Evolutionary conservation across 2,888 invertebrate species (phyloP).

Genomic region (Drosophila gaucha): DNA sequence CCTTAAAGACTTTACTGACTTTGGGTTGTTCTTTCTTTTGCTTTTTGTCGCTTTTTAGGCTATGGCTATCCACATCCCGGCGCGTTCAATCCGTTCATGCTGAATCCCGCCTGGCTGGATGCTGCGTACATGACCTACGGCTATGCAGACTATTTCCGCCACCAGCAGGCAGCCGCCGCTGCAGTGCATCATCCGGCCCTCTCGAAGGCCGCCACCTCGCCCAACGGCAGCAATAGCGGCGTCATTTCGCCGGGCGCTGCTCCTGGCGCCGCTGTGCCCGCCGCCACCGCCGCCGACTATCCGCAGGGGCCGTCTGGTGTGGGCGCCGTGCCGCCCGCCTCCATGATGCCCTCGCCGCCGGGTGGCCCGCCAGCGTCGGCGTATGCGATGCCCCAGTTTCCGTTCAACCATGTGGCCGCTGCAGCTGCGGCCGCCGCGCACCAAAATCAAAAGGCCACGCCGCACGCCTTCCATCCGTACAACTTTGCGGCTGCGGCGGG

Average conservation of each 20-base stretch:
- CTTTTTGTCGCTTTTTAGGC: constrained; percentile 85
- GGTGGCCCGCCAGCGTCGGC: constrained; percentile 69
- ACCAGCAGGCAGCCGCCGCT: constrained; percentile 85
- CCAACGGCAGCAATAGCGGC: constrained; percentile 73
- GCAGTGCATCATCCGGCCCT: constrained; percentile 86
- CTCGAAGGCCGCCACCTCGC: constrained; percentile 87
- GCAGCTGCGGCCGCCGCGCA: constrained; percentile 74
- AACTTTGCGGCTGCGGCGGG: constrained; percentile 85
- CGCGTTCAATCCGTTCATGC: constrained; percentile 91
- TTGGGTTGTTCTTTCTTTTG: constrained; percentile 10
- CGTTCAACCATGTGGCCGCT: constrained; percentile 85
- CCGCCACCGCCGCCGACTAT: constrained; percentile 47
- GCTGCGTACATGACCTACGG: constrained; percentile 93
- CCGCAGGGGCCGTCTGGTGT: constrained; percentile 49
- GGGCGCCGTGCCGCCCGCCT: constrained; percentile 49
- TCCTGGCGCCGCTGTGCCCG: constrained; percentile 52
- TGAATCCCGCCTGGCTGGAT: constrained; percentile 94
- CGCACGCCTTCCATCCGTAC: constrained; percentile 87
- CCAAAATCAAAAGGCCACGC: constrained; percentile 71
- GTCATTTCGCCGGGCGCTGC: constrained; percentile 37
- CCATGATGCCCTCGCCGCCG: constrained; percentile 87
- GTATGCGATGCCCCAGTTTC: constrained; percentile 86
- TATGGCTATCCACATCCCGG: constrained; percentile 92
- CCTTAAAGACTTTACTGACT: constrained; percentile 17
- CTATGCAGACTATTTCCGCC: constrained; percentile 89